These are phyloP conservation scores for Oncorhynchus mykiss DNA, from an alignment of 2,113 vertebrate genomes.

Conservation along the genomic window DNA sequence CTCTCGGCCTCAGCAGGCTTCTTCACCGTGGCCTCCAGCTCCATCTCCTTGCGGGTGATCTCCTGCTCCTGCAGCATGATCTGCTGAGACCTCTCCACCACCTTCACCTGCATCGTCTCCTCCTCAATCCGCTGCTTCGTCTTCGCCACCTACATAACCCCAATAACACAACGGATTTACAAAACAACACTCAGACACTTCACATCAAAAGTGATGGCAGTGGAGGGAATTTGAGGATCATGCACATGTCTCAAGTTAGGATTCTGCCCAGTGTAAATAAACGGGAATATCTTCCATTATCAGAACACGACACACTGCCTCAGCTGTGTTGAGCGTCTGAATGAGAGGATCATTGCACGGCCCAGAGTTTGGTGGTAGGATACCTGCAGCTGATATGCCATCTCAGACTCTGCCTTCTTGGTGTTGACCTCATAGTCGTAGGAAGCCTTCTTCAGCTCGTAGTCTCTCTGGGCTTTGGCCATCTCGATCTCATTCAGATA, in stretches of 20 bases:
- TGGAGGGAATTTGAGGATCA: neutral
- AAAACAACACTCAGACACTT: neutral
- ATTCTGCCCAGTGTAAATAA: no score
- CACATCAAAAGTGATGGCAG: neutral
- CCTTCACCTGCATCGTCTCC: constrained; percentile 88
- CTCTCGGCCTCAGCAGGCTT: constrained; percentile 88
- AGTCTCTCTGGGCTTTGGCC: constrained; percentile 92
- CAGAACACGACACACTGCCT: neutral
- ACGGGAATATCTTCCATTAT: no score
- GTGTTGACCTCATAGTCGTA: constrained; percentile 89
- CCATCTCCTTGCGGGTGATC: constrained; percentile 83
- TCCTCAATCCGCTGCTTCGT: constrained; percentile 93
- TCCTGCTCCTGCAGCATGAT: constrained; percentile 90
- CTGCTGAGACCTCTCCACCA: constrained; percentile 90
- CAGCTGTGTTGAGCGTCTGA: neutral
- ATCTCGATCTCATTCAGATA: constrained; percentile 90
- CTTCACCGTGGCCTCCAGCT: constrained; percentile 85
- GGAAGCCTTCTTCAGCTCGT: constrained; percentile 85
- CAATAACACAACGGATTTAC: neutral
- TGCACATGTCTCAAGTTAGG: no score
- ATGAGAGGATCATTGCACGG: neutral
- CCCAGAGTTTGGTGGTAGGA: neutral
- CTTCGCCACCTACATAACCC: constrained; percentile 81
- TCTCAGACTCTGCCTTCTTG: constrained; percentile 88
- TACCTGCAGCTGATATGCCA: constrained; percentile 93